Evolutionary conservation across 2,797 vertebrate genomes (phyloP).

Genomic region (Chelonia mydas): DNA sequence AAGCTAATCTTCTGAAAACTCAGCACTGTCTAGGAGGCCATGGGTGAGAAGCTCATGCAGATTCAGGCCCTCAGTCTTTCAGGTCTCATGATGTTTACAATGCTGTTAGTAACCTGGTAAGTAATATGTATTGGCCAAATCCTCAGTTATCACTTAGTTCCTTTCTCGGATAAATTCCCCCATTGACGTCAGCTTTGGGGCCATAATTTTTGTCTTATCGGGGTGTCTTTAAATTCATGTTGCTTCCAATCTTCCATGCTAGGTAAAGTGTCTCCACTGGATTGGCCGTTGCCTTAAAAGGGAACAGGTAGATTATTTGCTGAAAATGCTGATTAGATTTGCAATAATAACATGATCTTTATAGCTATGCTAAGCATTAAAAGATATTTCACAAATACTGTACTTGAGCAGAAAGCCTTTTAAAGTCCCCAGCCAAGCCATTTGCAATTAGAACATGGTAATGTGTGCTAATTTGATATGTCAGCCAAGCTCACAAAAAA

Average conservation of each 20-base stretch:
- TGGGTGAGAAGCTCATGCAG: neutral
- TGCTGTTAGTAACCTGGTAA: neutral
- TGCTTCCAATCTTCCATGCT: neutral
- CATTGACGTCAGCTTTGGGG: neutral
- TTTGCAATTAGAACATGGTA: conserved; percentile 55
- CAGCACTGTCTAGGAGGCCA: accelerated
- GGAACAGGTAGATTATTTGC: neutral
- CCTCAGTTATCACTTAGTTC: neutral
- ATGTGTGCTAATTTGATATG: conserved; percentile 56
- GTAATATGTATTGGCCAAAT: neutral
- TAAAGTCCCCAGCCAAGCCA: conserved; percentile 40
- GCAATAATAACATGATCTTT: conserved; percentile 12
- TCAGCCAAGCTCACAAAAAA: conserved; percentile 46
- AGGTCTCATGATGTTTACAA: neutral
- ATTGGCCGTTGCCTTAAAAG: neutral
- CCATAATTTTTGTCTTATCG: conserved; percentile 2
- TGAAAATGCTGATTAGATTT: conserved; percentile 25
- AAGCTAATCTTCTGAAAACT: neutral
- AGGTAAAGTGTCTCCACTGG: conserved; percentile 18
- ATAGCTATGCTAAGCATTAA: conserved; percentile 11
- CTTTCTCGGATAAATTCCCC: neutral
- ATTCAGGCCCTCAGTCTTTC: neutral
- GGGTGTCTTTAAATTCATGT: neutral
- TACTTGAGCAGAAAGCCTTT: conserved; percentile 54
- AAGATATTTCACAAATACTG: conserved; percentile 28